Conservation (phyloP, 2,888 invertebrate species). For the Gari tellinella region DNA sequence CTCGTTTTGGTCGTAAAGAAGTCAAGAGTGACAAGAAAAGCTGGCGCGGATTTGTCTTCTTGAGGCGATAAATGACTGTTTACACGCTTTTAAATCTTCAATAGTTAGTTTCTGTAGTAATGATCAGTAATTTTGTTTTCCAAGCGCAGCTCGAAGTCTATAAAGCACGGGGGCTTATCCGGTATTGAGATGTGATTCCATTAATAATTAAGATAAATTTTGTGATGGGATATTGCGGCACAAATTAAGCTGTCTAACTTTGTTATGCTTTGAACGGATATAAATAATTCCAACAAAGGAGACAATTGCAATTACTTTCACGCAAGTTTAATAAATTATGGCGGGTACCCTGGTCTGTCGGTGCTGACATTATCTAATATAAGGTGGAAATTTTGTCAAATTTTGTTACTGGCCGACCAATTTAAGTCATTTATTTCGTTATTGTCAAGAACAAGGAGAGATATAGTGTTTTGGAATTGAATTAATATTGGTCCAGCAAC, state of each 20-base stretch:
- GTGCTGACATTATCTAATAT: conserved; percentile 70
- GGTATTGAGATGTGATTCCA: conserved; percentile 48
- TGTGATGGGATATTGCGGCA: conserved; percentile 68
- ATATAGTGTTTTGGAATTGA: conserved; percentile 75
- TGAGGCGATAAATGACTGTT: conserved; percentile 54
- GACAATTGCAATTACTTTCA: conserved; percentile 78
- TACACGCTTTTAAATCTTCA: conserved; percentile 56
- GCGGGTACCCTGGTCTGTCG: conserved; percentile 70
- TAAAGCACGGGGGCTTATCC: conserved; percentile 49
- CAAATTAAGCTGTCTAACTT: conserved; percentile 72
- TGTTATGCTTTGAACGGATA: conserved; percentile 67
- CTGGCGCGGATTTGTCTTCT: conserved; percentile 38
- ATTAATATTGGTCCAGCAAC: conserved; percentile 72
- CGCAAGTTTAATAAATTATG: conserved; percentile 73
- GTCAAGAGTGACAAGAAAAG: conserved; percentile 44
- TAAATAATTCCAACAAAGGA: conserved; percentile 77
- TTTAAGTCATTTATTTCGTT: conserved; percentile 74
- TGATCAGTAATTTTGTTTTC: conserved; percentile 46
- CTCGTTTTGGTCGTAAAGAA: conserved; percentile 59
- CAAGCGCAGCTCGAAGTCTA: conserved; percentile 44
- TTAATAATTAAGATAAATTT: conserved; percentile 74
- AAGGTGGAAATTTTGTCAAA: conserved; percentile 76
- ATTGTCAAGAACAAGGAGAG: conserved; percentile 66
- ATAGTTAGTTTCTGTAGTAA: conserved; percentile 42
- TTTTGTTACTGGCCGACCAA: conserved; percentile 71